These are phyloP conservation scores for Pollenia labialis DNA, from an alignment of 2,888 invertebrate genomes.

Conservation along the genomic window DNA sequence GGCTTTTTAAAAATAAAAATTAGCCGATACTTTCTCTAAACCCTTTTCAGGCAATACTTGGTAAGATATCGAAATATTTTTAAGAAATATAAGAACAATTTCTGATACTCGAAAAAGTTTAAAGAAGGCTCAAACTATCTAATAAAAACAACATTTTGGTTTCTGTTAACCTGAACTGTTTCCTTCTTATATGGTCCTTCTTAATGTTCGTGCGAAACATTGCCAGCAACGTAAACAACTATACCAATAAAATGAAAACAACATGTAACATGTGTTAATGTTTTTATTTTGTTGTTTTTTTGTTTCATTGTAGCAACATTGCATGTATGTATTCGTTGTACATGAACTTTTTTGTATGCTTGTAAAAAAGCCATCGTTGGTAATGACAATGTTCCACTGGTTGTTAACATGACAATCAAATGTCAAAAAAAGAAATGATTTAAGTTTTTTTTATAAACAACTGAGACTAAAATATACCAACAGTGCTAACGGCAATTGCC, in stretches of 20 bases:
- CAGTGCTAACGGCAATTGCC: background rate
- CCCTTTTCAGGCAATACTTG: too few relatives aligned
- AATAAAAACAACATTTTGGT: too few relatives aligned
- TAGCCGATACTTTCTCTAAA: too few relatives aligned
- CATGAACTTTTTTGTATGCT: constrained; percentile 7
- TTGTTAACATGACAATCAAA: constrained; percentile 68
- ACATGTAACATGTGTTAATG: constrained; percentile 48
- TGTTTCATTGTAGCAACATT: constrained; percentile 33
- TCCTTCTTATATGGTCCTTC: background rate
- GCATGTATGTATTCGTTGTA: background rate
- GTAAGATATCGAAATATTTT: too few relatives aligned
- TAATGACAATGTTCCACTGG: constrained; percentile 67
- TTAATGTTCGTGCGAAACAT: background rate
- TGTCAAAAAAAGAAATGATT: constrained; percentile 57
- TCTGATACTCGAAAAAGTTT: too few relatives aligned
- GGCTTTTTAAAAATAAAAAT: too few relatives aligned
- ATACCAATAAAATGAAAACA: constrained; percentile 32
- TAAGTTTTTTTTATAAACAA: constrained; percentile 13
- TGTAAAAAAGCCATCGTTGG: constrained; percentile 40
- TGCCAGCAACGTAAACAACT: constrained; percentile 3
- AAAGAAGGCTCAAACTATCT: too few relatives aligned
- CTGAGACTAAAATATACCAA: background rate
- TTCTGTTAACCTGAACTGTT: background rate
- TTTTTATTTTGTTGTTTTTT: constrained; percentile 12
- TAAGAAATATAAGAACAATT: too few relatives aligned